Evolutionary conservation across 2,797 vertebrate species (phyloP), one percentile per base, ranked within the genome.

Genomic region (Rhynchotus rufescens): DNA sequence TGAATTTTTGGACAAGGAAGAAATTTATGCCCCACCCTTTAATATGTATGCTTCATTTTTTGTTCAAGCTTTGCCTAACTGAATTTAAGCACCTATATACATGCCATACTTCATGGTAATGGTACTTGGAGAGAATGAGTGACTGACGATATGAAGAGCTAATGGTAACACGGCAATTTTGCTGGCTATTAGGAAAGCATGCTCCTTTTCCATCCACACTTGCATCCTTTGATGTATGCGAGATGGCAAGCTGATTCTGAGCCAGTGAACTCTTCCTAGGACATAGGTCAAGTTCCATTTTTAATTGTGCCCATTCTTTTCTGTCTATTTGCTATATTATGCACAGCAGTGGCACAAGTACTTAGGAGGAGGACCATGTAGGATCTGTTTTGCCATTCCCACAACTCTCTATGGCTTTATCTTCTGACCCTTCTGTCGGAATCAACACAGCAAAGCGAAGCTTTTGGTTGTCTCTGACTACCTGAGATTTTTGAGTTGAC

Each of bases 31-130:
- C 52, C 32, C 44, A 52, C 25, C 12, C 26, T 72, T 14, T 42
- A 72, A 66, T 19, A 2, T 4, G 76, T 14, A 47, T 30, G 17
- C n/a, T 74, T 91, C 3, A 40, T 77, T 92, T 91, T 84, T 61
- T 88, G 40, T 76, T 64, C 26, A 74, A 80, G 52, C 76, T 30
- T 52, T 85, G 66, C 56, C 40, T 64, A 69, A 65, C 47, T 64
- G 10, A 45, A 32, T 14, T 45, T n/a, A 45, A 66, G 20, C 42
- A 28, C 42, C 22, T n/a, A 30, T 30, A 47, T 38, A 84, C 20
- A 10, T 84, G 21, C 45, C 32, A 10, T 51, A 61, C 49, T 84
- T 84, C 61, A 62, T 65, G 32, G 64, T 20, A 52, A 44, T 1
- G 20, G 9, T 64, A 22, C 38, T 60, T 72, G 28, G 7, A 42